Evolutionary conservation across 2,888 invertebrate genomes (phyloP), one percentile per base, ranked within the genome.

Genomic region (Neoitamus cyanurus): DNA sequence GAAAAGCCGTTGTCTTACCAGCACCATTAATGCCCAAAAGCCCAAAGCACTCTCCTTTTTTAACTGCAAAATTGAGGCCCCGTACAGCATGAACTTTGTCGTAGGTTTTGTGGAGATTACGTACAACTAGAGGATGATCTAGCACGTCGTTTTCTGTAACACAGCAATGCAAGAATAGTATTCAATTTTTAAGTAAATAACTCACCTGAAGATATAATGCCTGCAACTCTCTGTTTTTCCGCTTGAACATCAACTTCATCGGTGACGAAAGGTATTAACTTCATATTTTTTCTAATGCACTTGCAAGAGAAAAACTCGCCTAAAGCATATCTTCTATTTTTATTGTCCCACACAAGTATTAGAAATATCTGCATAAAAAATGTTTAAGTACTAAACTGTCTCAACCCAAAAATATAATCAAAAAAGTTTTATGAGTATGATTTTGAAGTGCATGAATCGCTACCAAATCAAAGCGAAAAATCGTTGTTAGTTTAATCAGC

Each of bases 21-120:
- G 97, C 97, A 11, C 97, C 97, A 90, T 97, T 97, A n/a, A 96
- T 94, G 0, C 97, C 97, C 84, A 97, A 91, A 34, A 97, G 91
- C 0, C 97, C 97, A 89, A 97, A 96, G 88, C 97, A 97, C 90
- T 96, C 96, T 2, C 95, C 95, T 88, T 88, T 88, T 73, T 92
- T 93, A 6, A 96, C 94, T 0, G 94, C 93, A 88, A 97, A 94
- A 88, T 93, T 94, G 83, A 96, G 89, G 13, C 94, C 94, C 69
- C 93, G 92, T 0, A 96, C 95, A 0, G 95, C 95, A 68, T 92
- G 87, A 72, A 92, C 88, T 0, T 90, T 86, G 0, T 91, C 90
- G 88, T 94, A 95, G 69, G 91, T 92, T 90, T 96, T 96, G 86
- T 93, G 92, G 1, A 96, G 87, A 83, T 94, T 90, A 77, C 92